Evolutionary conservation across 2,797 vertebrate genomes (phyloP), one percentile per base, ranked within the genome.

Genomic region (Mallotus villosus): DNA sequence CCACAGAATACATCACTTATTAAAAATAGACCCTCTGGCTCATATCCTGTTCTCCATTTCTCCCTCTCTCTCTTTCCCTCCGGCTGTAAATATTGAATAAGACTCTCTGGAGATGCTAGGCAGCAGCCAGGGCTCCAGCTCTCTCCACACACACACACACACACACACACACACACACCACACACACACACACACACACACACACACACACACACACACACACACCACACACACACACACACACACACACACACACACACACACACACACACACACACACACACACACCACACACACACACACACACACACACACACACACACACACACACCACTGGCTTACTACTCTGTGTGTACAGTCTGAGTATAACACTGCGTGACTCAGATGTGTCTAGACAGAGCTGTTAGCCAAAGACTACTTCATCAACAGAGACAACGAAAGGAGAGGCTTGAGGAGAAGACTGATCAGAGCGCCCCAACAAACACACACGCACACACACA

Each of bases 41-140:
- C 67, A 53, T 59, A 34, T 24, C 22, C 22, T 60, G 21, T 60
- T 55, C 19, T 60, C 12, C 19, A 11, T 21, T 5, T 60, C 19
- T 60, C 9, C 2, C 6, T 21, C 11, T 59, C 24, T 62, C 14
- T 11, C 8, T 4, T 29, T 24, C 67, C 2, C 63, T 22, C 25
- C 25, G 46, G 62, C 68, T 72, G 75, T 84, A 85, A 82, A 82
- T 86, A 82, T 75, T 81, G 71, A 75, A 79, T 77, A 82, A 72
- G 71, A 73, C 16, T 46, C 61, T 76, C 61, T 76, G 79, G 71
- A 73, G 61, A 71, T 22, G 62, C 58, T 63, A 32, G 67, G 37
- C 16, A 5, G 8, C 55, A 49, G 58, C 63, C 63, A 67, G 46
- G 37, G 17, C 51, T 55, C 19, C 51, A 58, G 63, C 57, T 24